Evolutionary conservation across 1,140 invertebrate genomes (phyloP).

Genomic region (Drosophila sucinea): DNA sequence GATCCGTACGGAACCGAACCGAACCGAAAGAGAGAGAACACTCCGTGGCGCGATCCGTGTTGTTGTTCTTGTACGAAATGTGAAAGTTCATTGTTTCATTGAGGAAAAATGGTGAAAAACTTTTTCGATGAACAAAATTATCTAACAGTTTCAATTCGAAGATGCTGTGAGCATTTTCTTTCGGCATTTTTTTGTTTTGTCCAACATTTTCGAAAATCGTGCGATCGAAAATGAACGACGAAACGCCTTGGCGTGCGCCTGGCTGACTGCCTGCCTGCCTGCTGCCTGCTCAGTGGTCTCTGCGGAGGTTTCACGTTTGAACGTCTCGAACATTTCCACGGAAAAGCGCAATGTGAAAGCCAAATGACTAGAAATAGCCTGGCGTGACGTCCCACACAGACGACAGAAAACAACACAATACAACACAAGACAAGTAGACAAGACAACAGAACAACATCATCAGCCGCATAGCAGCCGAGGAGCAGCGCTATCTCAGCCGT

Average conservation of each 20-base stretch:
- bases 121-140: slow-evolving; percentile 64
- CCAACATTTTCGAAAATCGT: slow-evolving; percentile 38
- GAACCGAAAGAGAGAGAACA: slow-evolving; percentile 13
- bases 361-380: slow-evolving; percentile 78
- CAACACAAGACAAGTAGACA: slow-evolving; percentile 23
- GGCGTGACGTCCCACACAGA: slow-evolving; percentile 71
- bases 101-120: slow-evolving; percentile 75
- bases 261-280: slow-evolving; percentile 30
- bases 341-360: slow-evolving; percentile 81
- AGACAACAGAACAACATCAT: slow-evolving; percentile 47
- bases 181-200: not conserved
- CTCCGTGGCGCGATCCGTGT: not conserved
- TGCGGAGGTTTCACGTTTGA: slow-evolving; percentile 83
- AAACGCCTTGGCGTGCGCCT: slow-evolving; percentile 44
- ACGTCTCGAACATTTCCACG: slow-evolving; percentile 77
- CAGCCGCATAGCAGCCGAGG: slow-evolving; percentile 13
- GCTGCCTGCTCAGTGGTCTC: slow-evolving; percentile 78
- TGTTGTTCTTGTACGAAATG: slow-evolving; percentile 62
- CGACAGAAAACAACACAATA: slow-evolving; percentile 59
- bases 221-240: slow-evolving; percentile 54
- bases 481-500: slow-evolving; percentile 24
- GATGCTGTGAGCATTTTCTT: slow-evolving; percentile 21
- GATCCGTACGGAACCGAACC: not conserved
- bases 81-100: slow-evolving; percentile 82
- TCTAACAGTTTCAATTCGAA: slow-evolving; percentile 56